phyloP scores from a whole-genome alignment of 1,140 invertebrate genomes.

The Leptonema lineaticorne region DNA sequence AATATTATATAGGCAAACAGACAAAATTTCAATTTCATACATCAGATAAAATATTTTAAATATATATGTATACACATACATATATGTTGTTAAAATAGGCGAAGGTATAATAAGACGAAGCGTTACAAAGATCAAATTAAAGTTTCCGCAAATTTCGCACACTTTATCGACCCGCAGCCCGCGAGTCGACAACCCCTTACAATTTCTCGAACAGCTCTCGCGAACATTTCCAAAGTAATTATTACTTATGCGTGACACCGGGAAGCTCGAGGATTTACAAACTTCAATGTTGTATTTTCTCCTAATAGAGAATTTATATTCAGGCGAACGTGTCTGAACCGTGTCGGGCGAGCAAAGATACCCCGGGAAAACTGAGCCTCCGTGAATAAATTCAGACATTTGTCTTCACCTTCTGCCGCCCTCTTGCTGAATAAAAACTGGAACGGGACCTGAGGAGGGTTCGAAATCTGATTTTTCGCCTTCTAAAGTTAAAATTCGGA shows the following conservation, averaged over 20 bases:
- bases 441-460: no score
- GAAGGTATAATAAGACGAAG: background rate
- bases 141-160: conserved; percentile 17
- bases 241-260: conserved; percentile 21
- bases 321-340: background rate
- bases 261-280: conserved; percentile 15
- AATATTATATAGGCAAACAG: no score
- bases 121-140: conserved; percentile 24
- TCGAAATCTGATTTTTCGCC: no score
- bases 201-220: background rate
- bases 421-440: no score
- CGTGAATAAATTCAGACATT: conserved; percentile 18
- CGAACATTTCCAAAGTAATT: conserved; percentile 23
- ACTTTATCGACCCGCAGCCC: background rate
- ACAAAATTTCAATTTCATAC: no score
- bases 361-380: background rate
- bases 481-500: no score
- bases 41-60: no score
- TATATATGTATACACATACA: no score
- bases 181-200: background rate
- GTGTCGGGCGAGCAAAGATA: background rate
- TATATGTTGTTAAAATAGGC: background rate
- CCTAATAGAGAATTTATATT: conserved; percentile 22
- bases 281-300: conserved; percentile 11
- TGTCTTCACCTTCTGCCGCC: no score